phyloP scores from a whole-genome alignment of 2,797 vertebrate species.

The Sorex maritimensis region DNA sequence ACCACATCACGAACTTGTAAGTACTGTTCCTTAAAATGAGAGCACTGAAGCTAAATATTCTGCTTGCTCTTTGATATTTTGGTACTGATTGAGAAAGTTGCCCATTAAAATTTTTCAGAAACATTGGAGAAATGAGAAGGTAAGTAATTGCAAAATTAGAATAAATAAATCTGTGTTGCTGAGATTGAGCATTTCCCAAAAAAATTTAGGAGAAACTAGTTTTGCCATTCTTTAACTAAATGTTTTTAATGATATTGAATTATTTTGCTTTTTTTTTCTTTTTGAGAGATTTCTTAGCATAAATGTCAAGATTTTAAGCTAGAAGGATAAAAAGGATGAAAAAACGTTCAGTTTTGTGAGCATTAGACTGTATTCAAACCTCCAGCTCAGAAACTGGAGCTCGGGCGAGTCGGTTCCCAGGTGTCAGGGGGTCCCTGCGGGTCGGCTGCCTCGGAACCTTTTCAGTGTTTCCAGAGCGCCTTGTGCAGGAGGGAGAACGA shows the following conservation, averaged over 20 bases:
- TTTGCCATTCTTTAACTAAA: constrained; percentile 63
- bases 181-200: constrained; percentile 78
- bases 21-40: constrained; percentile 85
- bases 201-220: constrained; percentile 69
- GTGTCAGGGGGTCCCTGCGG: too few species aligned
- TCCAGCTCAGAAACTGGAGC: too few species aligned
- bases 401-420: too few species aligned
- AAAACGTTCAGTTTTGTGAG: constrained; percentile 11
- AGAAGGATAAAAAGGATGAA: neutral
- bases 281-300: constrained; percentile 51
- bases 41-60: constrained; percentile 64
- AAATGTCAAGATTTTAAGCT: constrained; percentile 55
- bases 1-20: constrained; percentile 97
- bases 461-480: too few species aligned
- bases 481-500: too few species aligned
- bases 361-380: neutral
- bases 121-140: constrained; percentile 63
- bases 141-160: constrained; percentile 77
- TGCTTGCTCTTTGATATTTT: constrained; percentile 63
- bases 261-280: constrained; percentile 38
- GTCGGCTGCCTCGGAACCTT: too few species aligned
- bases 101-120: constrained; percentile 74
- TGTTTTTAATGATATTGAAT: constrained; percentile 66
- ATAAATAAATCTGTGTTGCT: constrained; percentile 88
- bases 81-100: constrained; percentile 52